A percentile compares a stretch with the other conserved stretches of the same genome.
Conservation (phyloP, 2,113 vertebrate species). For the Silurus glanis region DNA sequence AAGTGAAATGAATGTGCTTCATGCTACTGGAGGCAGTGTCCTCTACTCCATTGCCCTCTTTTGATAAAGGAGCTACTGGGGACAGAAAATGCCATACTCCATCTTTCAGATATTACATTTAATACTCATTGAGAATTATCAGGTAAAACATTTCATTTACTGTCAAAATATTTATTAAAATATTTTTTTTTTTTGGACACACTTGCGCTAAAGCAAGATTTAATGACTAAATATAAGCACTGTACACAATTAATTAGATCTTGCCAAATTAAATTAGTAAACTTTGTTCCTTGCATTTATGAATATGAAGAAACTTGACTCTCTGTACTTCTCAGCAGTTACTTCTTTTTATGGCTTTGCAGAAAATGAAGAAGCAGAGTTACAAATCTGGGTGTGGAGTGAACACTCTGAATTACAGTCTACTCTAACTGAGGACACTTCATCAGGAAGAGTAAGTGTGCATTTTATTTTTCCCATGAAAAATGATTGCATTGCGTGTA, state of each 20-base stretch:
- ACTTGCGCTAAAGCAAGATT: neutral
- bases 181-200: no score
- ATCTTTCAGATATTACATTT: neutral
- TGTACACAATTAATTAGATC: constrained; percentile 4
- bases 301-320: neutral
- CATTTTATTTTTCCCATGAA: neutral
- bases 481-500: neutral
- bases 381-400: neutral
- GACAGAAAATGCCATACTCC: neutral
- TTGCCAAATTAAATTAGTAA: neutral
- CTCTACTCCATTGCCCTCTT: neutral
- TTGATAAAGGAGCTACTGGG: neutral
- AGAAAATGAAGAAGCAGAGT: neutral
- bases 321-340: neutral
- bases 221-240: neutral
- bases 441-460: neutral
- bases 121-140: neutral
- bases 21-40: neutral
- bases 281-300: neutral
- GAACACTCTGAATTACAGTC: neutral
- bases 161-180: neutral
- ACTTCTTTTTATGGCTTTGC: neutral
- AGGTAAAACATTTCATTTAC: neutral
- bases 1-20: neutral
- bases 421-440: neutral